Percentiles rank a stretch among this genome's conserved stretches.
phyloP scores from a whole-genome alignment of 1,140 invertebrate genomes.

The Pararge aegeria region DNA sequence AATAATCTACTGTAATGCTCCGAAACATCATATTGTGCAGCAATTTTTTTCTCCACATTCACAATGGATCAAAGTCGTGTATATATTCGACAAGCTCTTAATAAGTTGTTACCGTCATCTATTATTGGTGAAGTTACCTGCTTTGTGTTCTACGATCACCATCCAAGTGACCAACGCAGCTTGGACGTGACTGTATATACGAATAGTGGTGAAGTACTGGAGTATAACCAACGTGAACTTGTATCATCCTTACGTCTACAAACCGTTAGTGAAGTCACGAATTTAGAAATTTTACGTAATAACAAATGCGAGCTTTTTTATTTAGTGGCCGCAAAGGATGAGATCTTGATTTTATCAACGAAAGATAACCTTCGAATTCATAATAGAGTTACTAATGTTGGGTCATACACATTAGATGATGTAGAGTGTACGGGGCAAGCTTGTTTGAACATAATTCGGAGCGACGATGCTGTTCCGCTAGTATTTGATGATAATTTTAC shows the following conservation, averaged over 20 bases:
- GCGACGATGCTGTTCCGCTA: conserved; percentile 47
- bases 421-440: conserved; percentile 39
- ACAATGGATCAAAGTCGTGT: conserved; percentile 21
- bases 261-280: conserved; percentile 19
- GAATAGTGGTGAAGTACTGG: conserved; percentile 44
- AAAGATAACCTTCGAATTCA: conserved; percentile 38
- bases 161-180: conserved; percentile 43
- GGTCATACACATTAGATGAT: conserved; percentile 49
- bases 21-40: too few species aligned
- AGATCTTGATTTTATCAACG: conserved; percentile 50
- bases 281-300: conserved; percentile 52
- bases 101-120: conserved; percentile 26
- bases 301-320: conserved; percentile 54
- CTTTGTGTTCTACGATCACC: conserved; percentile 60
- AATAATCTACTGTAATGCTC: too few species aligned
- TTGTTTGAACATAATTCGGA: conserved; percentile 43
- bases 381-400: conserved; percentile 40
- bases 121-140: conserved; percentile 32
- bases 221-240: conserved; percentile 48
- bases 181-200: conserved; percentile 58
- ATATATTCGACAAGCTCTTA: conserved; percentile 18
- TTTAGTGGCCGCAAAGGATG: conserved; percentile 36
- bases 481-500: conserved; percentile 57
- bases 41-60: background rate
- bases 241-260: conserved; percentile 39